Conservation (phyloP, 2,113 vertebrate genomes). For the Typhlomys cinereus region DNA sequence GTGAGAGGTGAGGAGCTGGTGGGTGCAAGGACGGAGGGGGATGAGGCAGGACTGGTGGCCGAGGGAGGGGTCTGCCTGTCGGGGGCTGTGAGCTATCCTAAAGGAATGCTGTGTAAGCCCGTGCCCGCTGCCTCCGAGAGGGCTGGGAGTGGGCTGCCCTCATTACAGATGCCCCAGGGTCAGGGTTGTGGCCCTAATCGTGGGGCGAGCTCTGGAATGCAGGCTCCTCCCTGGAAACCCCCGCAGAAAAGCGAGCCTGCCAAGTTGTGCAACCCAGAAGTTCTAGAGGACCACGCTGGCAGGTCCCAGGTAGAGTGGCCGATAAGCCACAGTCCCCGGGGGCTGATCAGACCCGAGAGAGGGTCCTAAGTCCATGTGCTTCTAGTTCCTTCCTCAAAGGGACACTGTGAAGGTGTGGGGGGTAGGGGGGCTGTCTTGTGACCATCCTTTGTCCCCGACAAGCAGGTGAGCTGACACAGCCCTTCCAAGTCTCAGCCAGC, state of each 20-base stretch:
- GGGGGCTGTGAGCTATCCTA: neutral
- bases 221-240: neutral
- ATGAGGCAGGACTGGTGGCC: no score
- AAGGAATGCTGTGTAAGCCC: neutral
- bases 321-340: neutral
- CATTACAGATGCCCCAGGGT: neutral
- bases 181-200: neutral
- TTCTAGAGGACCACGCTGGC: accelerated
- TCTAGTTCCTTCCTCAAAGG: neutral
- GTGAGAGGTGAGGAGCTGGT: accelerated
- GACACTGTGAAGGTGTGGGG: accelerated
- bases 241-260: neutral
- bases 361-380: accelerated
- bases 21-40: accelerated
- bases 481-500: neutral
- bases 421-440: neutral
- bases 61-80: accelerated
- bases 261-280: neutral
- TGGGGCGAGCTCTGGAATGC: neutral
- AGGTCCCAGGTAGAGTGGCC: no score
- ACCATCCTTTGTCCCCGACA: accelerated
- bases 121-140: neutral
- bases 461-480: neutral
- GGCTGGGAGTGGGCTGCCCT: neutral
- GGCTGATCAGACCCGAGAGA: neutral